Conservation (phyloP, 2,797 vertebrate species). For the Trachops cirrhosus region DNA sequence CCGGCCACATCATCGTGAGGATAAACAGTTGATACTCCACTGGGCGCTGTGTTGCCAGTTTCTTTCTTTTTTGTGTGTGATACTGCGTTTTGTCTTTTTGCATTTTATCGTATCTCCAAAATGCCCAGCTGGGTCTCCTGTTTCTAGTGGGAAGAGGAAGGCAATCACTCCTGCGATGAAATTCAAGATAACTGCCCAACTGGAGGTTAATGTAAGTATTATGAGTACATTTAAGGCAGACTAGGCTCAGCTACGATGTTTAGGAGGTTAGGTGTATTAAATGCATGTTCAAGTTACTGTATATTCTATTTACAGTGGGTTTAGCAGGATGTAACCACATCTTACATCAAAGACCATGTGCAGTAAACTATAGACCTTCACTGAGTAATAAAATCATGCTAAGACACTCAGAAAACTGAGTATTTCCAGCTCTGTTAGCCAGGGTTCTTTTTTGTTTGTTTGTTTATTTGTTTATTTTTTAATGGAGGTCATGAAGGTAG, state of each 20-base stretch:
- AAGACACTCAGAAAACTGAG: background rate
- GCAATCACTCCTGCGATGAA: background rate
- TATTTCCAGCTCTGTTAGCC: background rate
- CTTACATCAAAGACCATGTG: background rate
- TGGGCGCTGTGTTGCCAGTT: background rate
- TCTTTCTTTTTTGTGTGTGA: background rate
- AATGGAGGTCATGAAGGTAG: background rate
- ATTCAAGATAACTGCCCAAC: background rate
- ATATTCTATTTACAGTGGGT: background rate
- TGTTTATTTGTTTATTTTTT: background rate
- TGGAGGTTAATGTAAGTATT: background rate
- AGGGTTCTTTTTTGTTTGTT: background rate
- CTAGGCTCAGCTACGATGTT: background rate
- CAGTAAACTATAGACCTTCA: background rate
- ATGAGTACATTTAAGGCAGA: background rate
- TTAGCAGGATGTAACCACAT: background rate
- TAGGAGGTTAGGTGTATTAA: background rate
- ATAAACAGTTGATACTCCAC: background rate
- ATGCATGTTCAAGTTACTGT: background rate
- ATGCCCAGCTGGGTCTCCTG: background rate
- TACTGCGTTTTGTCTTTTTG: background rate
- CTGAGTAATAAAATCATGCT: background rate
- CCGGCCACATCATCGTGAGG: background rate
- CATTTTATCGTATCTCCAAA: background rate
- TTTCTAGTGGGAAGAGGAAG: background rate